phyloP scores from a whole-genome alignment of 2,113 vertebrate species.

The Archocentrus centrarchus region DNA sequence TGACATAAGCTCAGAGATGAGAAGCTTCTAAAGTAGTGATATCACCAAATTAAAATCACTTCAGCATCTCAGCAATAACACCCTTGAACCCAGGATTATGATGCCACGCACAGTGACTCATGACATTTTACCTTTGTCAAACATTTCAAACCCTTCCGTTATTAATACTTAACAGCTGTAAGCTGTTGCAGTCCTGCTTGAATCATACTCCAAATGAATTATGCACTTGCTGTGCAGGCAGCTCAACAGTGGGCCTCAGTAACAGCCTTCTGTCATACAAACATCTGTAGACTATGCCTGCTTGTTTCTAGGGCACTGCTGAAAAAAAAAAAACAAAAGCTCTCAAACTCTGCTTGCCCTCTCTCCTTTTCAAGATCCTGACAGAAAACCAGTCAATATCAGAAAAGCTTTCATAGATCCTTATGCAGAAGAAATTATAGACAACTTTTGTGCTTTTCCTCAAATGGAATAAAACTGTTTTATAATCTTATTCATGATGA shows the following conservation, averaged over 20 bases:
- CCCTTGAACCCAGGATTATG: constrained; percentile 7
- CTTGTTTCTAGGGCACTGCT: constrained; percentile 36
- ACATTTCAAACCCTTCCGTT: constrained; percentile 33
- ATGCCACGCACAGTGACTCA: not conserved
- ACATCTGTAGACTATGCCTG: constrained; percentile 39
- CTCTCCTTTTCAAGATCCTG: constrained; percentile 3
- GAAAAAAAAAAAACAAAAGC: not conserved
- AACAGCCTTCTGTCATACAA: constrained; percentile 27
- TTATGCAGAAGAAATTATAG: not conserved
- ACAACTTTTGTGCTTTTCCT: not conserved
- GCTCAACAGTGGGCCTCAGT: constrained; percentile 20
- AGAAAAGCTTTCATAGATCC: not conserved
- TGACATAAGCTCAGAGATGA: constrained; percentile 7
- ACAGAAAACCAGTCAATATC: constrained; percentile 1
- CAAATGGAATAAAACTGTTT: not conserved
- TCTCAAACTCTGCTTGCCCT: not conserved
- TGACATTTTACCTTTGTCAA: constrained; percentile 32
- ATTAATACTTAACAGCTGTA: constrained; percentile 60
- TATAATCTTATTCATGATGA: not conserved
- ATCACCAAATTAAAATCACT: constrained; percentile 39
- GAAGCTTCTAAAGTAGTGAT: constrained; percentile 1
- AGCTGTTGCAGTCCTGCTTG: constrained; percentile 38
- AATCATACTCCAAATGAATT: constrained; percentile 60
- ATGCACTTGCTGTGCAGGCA: constrained; percentile 39
- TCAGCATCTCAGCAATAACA: constrained; percentile 5